Percentiles rank a stretch among this genome's conserved stretches.
Evolutionary conservation across 2,797 vertebrate species (phyloP).

Genomic region (Chloroceryle amazona): DNA sequence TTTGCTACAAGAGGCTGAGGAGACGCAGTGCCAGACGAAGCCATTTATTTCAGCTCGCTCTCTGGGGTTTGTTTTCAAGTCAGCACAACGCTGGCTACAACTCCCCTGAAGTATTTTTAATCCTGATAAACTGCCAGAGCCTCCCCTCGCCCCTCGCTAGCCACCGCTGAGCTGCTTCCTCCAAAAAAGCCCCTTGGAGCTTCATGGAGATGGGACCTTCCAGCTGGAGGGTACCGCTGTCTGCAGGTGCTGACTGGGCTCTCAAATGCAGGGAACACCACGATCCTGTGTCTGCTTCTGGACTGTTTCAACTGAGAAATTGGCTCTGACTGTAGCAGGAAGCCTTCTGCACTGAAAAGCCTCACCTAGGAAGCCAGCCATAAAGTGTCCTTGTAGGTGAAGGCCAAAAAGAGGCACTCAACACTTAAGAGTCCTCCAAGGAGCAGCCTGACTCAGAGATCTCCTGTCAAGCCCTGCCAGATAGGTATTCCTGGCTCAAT

Average conservation of each 20-base stretch:
- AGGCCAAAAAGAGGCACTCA: neutral
- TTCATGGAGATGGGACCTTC: neutral
- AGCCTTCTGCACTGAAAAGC: neutral
- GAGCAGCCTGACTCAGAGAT: neutral
- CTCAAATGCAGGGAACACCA: neutral
- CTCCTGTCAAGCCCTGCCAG: neutral
- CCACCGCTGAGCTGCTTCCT: neutral
- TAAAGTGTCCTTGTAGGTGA: neutral
- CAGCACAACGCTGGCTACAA: constrained; percentile 14
- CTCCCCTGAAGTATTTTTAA: constrained; percentile 36
- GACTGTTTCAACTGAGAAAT: neutral
- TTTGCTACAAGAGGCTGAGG: constrained; percentile 62
- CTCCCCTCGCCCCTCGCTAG: neutral
- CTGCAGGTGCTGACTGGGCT: neutral
- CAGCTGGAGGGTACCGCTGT: fast-evolving
- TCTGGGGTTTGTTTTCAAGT: constrained; percentile 65
- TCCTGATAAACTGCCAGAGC: neutral
- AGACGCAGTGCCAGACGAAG: constrained; percentile 56
- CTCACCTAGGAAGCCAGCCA: neutral
- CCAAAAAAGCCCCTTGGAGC: neutral
- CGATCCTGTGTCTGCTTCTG: neutral
- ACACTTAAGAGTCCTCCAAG: neutral
- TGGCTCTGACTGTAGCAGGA: neutral
- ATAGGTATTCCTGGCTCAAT: neutral
- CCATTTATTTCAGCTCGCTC: constrained; percentile 68